Evolutionary conservation across 37 sponge, comb jelly and placozoan species (phyloP).

Genomic region (Hexactinellida sp.): DNA sequence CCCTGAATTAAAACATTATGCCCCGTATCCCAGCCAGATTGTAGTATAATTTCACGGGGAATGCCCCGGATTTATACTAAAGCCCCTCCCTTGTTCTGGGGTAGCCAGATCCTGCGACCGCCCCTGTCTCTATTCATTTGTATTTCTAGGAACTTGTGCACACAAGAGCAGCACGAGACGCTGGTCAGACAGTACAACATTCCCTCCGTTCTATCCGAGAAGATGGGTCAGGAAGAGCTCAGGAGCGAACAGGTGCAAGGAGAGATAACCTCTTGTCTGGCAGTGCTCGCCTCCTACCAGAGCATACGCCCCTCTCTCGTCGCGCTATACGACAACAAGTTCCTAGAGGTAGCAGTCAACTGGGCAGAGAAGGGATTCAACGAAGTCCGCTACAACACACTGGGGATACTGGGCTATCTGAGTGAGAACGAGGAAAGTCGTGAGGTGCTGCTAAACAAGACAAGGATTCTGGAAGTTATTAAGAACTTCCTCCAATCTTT

Average conservation of each 20-base stretch:
- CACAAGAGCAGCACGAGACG: conserved; percentile 4
- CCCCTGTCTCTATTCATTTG: too few relatives aligned
- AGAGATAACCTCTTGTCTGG: neutral
- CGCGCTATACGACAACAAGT: neutral
- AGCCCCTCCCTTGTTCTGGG: too few relatives aligned
- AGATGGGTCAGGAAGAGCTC: neutral
- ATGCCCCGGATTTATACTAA: too few relatives aligned
- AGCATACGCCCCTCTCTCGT: neutral
- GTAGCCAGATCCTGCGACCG: too few relatives aligned
- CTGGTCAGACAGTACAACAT: neutral
- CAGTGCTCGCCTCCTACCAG: neutral
- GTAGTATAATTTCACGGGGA: too few relatives aligned
- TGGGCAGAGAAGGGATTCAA: neutral
- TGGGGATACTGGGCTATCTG: neutral
- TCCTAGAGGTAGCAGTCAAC: neutral
- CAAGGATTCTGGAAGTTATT: neutral
- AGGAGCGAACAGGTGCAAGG: neutral
- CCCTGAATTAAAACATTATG: too few relatives aligned
- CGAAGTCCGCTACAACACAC: conserved; percentile 8
- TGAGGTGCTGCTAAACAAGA: neutral
- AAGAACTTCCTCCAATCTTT: neutral
- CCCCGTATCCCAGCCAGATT: too few relatives aligned
- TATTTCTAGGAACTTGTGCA: neutral
- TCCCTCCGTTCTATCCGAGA: neutral
- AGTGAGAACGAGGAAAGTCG: neutral